Evolutionary conservation across 1,140 invertebrate species (phyloP), one percentile per base, ranked within the genome.

Genomic region (Pogonomyrmex californicus): DNA sequence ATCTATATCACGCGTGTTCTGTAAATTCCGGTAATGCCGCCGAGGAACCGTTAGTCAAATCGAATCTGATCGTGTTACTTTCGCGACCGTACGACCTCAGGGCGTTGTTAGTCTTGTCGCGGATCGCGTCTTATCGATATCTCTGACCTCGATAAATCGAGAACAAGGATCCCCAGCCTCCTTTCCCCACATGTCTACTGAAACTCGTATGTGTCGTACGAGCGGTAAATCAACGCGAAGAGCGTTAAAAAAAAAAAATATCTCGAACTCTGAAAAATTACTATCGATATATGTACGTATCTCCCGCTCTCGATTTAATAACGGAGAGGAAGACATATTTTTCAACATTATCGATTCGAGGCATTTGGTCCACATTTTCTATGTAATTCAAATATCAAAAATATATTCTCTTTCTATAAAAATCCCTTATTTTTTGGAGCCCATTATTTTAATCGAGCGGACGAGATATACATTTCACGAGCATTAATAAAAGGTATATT

Each of bases 61-160:
- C 86, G 81, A 87, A 87, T 87, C 81, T 85, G 70, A 87, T 87
- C 86, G 85, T 47, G 76, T 86, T 86, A 82, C 76, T 82, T 81
- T 82, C 47, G 68, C 60, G 38, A 33, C 38, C 85, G 76, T 41
- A 68, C 77, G 85, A 86, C 82, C 82, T 85, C 82, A n/a, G 60
- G 82, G 63, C 66, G 85, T 62, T 86, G 78, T 68, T 81, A 85
- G 38, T 85, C 82, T 85, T 78, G 73, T 76, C 82, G 88, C 60
- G 73, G 62, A 71, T 88, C 87, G 73, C 51, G 71, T 68, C 73
- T 88, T 85, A 85, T 88, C 73, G 73, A 78, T 89, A 89, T 88
- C 87, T 73, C 51, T 65, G 87, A 78, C 88, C 88, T 41, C 88
- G 87, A 89, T 88, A 88, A 88, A 89, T 88, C 81, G 71, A 70